Evolutionary conservation across 2,113 vertebrate species (phyloP).

Genomic region (Nymphicus hollandicus): DNA sequence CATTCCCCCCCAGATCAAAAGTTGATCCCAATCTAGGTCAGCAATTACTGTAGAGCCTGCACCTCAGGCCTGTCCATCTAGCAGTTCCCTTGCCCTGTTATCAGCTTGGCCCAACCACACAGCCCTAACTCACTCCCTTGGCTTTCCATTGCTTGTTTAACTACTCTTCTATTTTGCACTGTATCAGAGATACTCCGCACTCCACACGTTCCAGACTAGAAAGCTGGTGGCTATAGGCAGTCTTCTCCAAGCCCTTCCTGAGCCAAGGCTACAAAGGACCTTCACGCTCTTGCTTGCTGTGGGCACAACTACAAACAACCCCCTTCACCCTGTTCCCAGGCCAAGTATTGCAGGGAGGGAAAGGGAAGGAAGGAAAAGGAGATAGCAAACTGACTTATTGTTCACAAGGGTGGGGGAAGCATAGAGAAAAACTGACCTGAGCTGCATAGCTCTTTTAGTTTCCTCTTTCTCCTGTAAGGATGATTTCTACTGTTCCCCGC

Average conservation of each 20-base stretch:
- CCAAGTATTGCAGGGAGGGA: background rate
- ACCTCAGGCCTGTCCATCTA: background rate
- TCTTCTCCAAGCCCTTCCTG: background rate
- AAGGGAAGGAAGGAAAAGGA: conserved; percentile 36
- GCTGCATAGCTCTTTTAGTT: background rate
- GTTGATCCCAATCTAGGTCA: background rate
- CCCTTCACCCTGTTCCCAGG: background rate
- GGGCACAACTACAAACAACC: background rate
- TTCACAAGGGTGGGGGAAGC: background rate
- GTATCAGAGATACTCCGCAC: background rate
- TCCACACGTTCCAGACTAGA: background rate
- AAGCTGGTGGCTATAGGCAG: background rate
- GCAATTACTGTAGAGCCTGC: background rate
- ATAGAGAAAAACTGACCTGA: background rate
- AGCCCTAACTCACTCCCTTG: background rate
- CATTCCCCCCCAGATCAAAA: background rate
- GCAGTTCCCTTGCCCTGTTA: background rate
- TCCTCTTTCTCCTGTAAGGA: background rate
- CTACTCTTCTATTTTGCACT: background rate
- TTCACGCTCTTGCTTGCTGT: background rate
- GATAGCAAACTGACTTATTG: conserved; percentile 15
- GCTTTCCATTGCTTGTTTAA: background rate
- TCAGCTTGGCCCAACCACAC: background rate
- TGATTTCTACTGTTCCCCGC: background rate
- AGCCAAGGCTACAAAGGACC: background rate